Evolutionary conservation across 2,888 invertebrate genomes (phyloP).

Genomic region (Bruchidius siliquastri): DNA sequence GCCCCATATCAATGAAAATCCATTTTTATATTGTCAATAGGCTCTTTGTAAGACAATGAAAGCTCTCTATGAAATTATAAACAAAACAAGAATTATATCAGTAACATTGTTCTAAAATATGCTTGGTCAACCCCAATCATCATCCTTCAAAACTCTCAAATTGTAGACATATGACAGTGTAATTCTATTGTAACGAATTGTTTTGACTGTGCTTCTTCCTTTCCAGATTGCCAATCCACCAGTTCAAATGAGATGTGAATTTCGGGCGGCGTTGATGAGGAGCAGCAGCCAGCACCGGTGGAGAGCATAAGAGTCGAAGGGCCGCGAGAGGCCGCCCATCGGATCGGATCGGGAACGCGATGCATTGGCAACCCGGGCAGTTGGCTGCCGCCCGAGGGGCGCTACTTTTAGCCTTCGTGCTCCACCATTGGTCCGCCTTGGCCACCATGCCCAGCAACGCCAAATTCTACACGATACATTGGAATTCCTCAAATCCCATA

Average conservation of each 20-base stretch:
- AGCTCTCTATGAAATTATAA: no score
- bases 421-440: constrained; percentile 38
- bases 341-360: constrained; percentile 23
- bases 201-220: background rate
- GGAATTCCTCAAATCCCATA: constrained; percentile 48
- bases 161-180: no score
- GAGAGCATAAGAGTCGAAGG: constrained; percentile 24
- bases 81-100: no score
- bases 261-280: background rate
- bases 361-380: constrained; percentile 30
- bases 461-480: constrained; percentile 47
- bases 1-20: no score
- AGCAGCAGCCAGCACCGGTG: constrained; percentile 6
- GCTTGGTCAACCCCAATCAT: no score
- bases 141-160: no score
- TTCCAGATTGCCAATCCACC: background rate
- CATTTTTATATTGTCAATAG: no score
- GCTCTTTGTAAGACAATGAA: no score
- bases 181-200: no score
- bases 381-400: constrained; percentile 28
- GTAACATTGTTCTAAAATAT: no score
- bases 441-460: constrained; percentile 45
- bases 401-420: constrained; percentile 37
- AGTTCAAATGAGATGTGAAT: background rate
- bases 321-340: constrained; percentile 14